These are phyloP conservation scores for Diarsia dahlii DNA, from an alignment of 2,888 invertebrate genomes.

Conservation along the genomic window DNA sequence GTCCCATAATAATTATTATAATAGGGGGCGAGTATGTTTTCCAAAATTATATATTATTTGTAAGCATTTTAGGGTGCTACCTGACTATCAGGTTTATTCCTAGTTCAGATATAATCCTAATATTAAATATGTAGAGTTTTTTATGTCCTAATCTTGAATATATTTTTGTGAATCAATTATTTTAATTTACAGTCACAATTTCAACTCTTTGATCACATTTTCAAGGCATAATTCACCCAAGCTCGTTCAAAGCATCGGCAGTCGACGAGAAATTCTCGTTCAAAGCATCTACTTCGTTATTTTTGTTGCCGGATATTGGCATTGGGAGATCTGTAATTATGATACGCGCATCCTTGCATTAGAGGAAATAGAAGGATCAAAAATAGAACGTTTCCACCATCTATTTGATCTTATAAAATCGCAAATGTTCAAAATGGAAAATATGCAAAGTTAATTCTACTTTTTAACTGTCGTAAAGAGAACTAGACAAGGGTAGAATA, in stretches of 20 bases:
- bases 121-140: too few species aligned
- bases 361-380: background rate
- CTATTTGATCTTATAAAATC: background rate
- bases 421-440: background rate
- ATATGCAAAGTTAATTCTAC: too few species aligned
- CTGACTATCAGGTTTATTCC: too few species aligned
- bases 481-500: too few species aligned
- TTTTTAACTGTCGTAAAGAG: too few species aligned
- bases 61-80: too few species aligned
- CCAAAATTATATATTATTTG: too few species aligned
- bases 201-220: slow-evolving; percentile 3
- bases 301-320: slow-evolving; percentile 8
- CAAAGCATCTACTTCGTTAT: background rate
- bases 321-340: background rate
- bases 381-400: background rate
- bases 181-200: slow-evolving; percentile 2
- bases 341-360: background rate
- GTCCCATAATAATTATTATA: too few species aligned
- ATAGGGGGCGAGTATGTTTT: too few species aligned
- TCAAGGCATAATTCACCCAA: background rate
- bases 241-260: slow-evolving; percentile 1
- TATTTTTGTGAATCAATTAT: too few species aligned
- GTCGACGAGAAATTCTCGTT: slow-evolving; percentile 10
- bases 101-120: too few species aligned
- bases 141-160: too few species aligned